Evolutionary conservation across 2,113 vertebrate genomes (phyloP).

Genomic region (Budorcas taxicolor): DNA sequence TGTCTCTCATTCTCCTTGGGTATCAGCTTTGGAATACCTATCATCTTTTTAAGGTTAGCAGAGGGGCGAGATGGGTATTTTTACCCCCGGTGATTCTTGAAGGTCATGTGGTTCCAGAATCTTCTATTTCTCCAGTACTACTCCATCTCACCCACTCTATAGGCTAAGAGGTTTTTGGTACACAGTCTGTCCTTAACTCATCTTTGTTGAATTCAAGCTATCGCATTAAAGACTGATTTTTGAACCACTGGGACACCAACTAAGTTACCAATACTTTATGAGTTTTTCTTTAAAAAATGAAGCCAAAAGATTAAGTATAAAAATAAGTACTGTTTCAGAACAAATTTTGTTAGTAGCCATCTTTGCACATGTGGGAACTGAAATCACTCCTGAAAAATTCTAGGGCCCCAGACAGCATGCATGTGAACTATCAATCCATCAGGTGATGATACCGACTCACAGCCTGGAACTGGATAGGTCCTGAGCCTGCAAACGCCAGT

Average conservation of each 20-base stretch:
- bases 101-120: not conserved
- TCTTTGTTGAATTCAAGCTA: conserved; percentile 13
- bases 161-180: not conserved
- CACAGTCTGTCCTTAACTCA: not conserved
- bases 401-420: not conserved
- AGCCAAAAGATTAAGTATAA: not conserved
- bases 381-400: conserved; percentile 35
- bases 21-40: not conserved
- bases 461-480: not conserved
- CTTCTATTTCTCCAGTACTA: not conserved
- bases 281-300: not conserved
- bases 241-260: not conserved
- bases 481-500: not conserved
- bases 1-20: not conserved
- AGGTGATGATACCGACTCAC: not conserved
- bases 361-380: not conserved
- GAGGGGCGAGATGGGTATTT: not conserved
- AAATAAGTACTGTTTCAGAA: not conserved
- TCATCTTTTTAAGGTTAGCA: not conserved
- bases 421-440: not conserved
- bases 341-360: not conserved
- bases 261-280: not conserved
- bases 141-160: not conserved
- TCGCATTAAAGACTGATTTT: not conserved
- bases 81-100: not conserved